Evolutionary conservation across 2,888 invertebrate species (phyloP), one percentile per base, ranked within the genome.

Genomic region (Eucera pruinosa): DNA sequence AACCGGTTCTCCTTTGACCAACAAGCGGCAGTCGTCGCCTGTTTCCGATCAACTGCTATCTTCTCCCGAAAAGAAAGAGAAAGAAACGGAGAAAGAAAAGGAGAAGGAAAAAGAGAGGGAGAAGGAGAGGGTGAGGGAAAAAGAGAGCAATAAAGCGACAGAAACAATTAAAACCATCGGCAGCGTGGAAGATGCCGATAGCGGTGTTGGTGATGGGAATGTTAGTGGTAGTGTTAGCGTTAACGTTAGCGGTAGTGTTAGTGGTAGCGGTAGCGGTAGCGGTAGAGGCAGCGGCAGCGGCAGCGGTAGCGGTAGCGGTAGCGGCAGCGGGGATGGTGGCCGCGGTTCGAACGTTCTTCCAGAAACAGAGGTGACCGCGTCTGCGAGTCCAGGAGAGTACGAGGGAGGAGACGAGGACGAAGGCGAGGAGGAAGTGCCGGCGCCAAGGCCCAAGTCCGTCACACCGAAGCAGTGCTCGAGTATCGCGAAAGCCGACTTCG

Each of bases 341-440:
- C 33, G 78, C 4, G 80, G 70, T 5, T 73, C 81, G 7, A 75
- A 75, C 20, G 82, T 82, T 41, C 80, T 84, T 27, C 80, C 85
- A 2, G 90, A 89, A 76, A 81, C 85, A 55, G 90, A 91, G 58
- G 82, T 88, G 2, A 86, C 88, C 1, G 86, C 88, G 2, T 89
- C 90, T 0, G 91, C 88, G 3, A 92, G 92, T 85, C 90, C 92
- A 2, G 91, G 91, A 5, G 92, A 92, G 47, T 91, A 92, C 72
- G 91, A 91, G 52, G 92, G 90, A 2, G 91, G 91, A 0, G 92
- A 92, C 66, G 92, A 92, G 48, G 92, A 92, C 60, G 92, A 92
- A 36, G 92, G 92, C 0, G 92, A 92, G 39, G 92, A 91, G 50
- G 87, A 88, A 57, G 85, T 87, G 58, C 84, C 87, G 30, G 83